Evolutionary conservation across 2,888 invertebrate genomes (phyloP).

Genomic region (Pandemis heparana): DNA sequence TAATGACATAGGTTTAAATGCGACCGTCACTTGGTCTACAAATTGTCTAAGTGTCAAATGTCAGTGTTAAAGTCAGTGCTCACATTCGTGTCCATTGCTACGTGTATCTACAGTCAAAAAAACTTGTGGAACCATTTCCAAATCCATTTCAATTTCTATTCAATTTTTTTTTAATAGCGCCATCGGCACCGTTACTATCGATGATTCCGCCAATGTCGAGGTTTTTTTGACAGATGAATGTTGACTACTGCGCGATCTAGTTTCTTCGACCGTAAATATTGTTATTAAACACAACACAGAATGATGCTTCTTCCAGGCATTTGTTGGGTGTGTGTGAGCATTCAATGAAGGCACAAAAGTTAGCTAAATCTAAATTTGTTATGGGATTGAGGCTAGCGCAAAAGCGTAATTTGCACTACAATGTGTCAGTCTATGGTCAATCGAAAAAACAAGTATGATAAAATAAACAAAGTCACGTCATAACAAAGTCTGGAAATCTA

Average conservation of each 20-base stretch:
- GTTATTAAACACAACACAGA: constrained; percentile 2
- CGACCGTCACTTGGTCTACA: constrained; percentile 22
- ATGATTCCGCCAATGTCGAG: too few species aligned
- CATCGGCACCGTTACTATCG: too few species aligned
- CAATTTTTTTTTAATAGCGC: too few species aligned
- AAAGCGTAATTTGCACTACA: constrained; percentile 4
- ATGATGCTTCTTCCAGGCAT: not conserved
- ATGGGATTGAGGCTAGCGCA: constrained; percentile 11
- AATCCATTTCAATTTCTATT: too few species aligned
- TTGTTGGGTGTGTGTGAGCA: not conserved
- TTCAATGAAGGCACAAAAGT: not conserved
- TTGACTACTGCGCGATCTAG: not conserved
- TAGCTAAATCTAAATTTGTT: not conserved
- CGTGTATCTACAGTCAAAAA: not conserved
- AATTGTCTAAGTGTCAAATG: constrained; percentile 27
- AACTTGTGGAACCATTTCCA: too few species aligned
- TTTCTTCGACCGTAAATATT: not conserved
- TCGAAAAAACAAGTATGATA: not conserved
- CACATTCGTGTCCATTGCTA: constrained; percentile 23
- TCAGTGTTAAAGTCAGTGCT: constrained; percentile 32
- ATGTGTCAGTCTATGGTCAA: not conserved
- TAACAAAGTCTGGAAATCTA: not conserved
- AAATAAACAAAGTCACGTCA: not conserved
- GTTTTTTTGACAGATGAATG: too few species aligned
- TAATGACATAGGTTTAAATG: constrained; percentile 18